Conservation (phyloP, 2,113 vertebrate species). For the Labrus mixtus region DNA sequence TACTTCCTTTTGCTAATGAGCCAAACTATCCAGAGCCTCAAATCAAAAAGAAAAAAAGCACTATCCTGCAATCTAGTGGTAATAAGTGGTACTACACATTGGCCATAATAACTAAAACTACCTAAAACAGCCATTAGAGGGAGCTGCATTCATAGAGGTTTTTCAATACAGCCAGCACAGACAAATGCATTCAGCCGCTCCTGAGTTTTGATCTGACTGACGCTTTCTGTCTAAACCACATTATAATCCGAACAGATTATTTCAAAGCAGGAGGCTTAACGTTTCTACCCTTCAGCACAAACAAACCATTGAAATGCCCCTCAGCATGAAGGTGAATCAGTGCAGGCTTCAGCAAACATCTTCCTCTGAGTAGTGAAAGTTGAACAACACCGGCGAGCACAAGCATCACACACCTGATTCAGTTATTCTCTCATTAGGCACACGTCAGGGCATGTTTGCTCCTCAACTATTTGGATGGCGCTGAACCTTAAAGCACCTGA, state of each 20-base stretch:
- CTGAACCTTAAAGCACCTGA: slow-evolving; percentile 26
- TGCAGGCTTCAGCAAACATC: neutral
- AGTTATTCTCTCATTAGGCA: neutral
- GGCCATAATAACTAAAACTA: neutral
- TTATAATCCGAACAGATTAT: neutral
- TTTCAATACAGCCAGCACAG: neutral
- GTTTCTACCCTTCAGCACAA: too few relatives aligned
- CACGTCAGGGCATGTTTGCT: slow-evolving; percentile 41
- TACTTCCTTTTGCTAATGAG: too few relatives aligned
- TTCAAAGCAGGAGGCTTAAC: neutral
- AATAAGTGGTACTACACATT: neutral
- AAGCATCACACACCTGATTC: neutral
- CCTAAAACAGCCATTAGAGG: slow-evolving; percentile 19
- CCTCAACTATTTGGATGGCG: neutral
- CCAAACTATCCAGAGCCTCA: neutral
- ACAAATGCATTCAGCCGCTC: neutral
- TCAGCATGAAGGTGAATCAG: neutral
- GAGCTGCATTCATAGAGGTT: neutral
- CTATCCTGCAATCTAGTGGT: slow-evolving; percentile 42
- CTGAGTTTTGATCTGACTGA: neutral
- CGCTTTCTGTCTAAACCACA: neutral
- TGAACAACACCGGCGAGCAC: neutral
- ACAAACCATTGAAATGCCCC: neutral
- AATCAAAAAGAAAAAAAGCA: neutral
- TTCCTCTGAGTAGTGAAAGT: neutral